Evolutionary conservation across 2,888 invertebrate genomes (phyloP).

Genomic region (Plusia festucae): DNA sequence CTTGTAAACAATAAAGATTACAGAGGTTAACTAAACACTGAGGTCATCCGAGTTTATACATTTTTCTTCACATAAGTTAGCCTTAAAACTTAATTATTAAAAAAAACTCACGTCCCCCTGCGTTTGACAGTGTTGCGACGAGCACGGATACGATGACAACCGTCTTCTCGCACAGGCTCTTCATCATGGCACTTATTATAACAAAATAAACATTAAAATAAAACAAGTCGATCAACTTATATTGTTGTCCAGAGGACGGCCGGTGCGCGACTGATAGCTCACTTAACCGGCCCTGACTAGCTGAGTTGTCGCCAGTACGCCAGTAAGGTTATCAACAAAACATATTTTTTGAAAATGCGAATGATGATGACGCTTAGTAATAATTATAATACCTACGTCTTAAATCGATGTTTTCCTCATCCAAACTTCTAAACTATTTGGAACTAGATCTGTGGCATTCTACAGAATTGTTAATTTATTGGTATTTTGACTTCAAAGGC

Average conservation of each 20-base stretch:
- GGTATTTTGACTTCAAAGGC: too few relatives aligned
- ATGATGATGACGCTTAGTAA: conserved; percentile 60
- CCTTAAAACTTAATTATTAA: conserved; percentile 21
- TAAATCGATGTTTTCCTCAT: conserved; percentile 62
- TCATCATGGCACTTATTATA: conserved; percentile 61
- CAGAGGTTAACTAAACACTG: conserved; percentile 58
- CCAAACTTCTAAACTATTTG: background rate
- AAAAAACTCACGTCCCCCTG: conserved; percentile 67
- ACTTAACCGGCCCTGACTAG: conserved; percentile 61
- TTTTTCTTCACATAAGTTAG: conserved; percentile 25
- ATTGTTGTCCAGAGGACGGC: conserved; percentile 67
- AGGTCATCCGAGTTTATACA: conserved; percentile 59
- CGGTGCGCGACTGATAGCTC: conserved; percentile 73
- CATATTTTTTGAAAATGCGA: conserved; percentile 68
- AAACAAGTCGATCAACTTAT: conserved; percentile 46
- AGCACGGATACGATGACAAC: conserved; percentile 56
- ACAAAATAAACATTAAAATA: conserved; percentile 50
- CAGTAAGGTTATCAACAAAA: conserved; percentile 80
- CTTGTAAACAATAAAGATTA: conserved; percentile 44
- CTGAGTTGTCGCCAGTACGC: conserved; percentile 68
- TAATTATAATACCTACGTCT: conserved; percentile 52
- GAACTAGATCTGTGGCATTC: conserved; percentile 8
- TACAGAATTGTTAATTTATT: background rate
- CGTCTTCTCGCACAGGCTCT: conserved; percentile 54
- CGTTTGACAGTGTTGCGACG: conserved; percentile 55